Evolutionary conservation across 2,797 vertebrate genomes (phyloP).

Genomic region (Artibeus lituratus): DNA sequence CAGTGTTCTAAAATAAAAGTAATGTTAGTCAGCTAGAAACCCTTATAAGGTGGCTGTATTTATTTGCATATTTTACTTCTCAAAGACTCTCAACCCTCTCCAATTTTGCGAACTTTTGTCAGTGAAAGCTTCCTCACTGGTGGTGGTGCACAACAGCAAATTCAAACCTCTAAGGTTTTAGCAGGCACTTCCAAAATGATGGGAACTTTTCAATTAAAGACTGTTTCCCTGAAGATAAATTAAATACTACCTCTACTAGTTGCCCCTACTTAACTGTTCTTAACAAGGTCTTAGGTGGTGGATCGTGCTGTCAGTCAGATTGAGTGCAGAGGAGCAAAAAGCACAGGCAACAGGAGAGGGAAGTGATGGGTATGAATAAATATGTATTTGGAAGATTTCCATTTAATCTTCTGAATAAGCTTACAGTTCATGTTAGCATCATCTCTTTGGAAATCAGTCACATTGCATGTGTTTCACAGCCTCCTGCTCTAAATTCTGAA

Average conservation of each 20-base stretch:
- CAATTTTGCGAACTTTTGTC: constrained; percentile 26
- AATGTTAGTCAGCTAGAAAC: background rate
- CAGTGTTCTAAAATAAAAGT: background rate
- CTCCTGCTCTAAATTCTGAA: background rate
- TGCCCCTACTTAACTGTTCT: constrained; percentile 17
- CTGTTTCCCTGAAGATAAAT: background rate
- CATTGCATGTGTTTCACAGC: background rate
- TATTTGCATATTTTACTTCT: background rate
- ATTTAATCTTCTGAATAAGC: constrained; percentile 21
- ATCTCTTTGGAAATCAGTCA: constrained; percentile 43
- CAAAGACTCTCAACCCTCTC: background rate
- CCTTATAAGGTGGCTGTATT: background rate
- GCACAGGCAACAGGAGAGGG: background rate
- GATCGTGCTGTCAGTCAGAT: background rate
- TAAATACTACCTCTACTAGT: background rate
- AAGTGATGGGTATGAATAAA: background rate
- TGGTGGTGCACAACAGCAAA: background rate
- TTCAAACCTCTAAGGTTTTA: background rate
- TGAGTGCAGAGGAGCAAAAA: background rate
- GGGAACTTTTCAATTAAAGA: background rate
- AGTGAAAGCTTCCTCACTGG: background rate
- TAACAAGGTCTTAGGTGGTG: background rate
- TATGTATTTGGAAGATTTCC: background rate
- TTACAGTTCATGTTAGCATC: background rate
- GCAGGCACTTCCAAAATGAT: background rate